These are phyloP conservation scores for Dipus sagitta DNA, from an alignment of 2,797 vertebrate genomes.

Conservation along the genomic window DNA sequence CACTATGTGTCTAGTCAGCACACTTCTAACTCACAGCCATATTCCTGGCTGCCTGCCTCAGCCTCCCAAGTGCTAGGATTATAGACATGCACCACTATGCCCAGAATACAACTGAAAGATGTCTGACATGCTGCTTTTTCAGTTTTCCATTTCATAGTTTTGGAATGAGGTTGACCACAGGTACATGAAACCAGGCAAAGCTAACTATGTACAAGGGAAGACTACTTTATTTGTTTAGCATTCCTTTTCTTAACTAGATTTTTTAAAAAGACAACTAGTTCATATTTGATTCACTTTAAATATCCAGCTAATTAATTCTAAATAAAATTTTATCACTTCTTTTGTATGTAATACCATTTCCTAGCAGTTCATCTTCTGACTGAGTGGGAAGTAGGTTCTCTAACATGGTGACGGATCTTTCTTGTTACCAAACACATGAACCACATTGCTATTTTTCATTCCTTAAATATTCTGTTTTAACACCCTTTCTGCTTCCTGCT, in stretches of 20 bases:
- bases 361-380: neutral
- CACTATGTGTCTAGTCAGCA: neutral
- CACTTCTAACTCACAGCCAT: too few relatives aligned
- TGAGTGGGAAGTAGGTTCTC: neutral
- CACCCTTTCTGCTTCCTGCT: neutral
- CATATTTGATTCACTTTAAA: slow-evolving; percentile 12
- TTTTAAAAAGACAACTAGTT: neutral
- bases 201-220: neutral
- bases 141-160: too few relatives aligned
- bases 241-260: neutral
- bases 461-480: neutral
- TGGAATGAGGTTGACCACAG: too few relatives aligned
- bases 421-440: neutral
- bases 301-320: neutral
- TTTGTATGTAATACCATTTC: neutral
- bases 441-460: neutral
- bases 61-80: neutral
- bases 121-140: too few relatives aligned
- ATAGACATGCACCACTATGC: too few relatives aligned
- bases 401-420: neutral
- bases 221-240: neutral
- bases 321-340: neutral
- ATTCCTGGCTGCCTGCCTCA: too few relatives aligned
- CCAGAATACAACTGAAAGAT: neutral
- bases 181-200: neutral